Evolutionary conservation across 2,888 invertebrate genomes (phyloP).

Genomic region (Drosophila phalerata): DNA sequence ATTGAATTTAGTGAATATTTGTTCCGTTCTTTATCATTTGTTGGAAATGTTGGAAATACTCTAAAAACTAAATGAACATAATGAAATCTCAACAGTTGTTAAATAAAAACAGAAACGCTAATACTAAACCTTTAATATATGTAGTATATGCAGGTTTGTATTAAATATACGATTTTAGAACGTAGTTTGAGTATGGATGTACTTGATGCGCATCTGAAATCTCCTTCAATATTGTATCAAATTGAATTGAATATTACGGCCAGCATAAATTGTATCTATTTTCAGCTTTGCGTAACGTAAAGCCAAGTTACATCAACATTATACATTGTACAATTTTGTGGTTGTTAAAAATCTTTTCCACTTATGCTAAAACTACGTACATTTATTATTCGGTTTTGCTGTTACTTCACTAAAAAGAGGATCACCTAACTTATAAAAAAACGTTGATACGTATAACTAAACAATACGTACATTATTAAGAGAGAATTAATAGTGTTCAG

Average conservation of each 20-base stretch:
- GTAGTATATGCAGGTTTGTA: constrained; percentile 39
- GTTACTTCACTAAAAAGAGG: constrained; percentile 67
- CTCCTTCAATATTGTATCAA: constrained; percentile 29
- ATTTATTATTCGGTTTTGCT: constrained; percentile 70
- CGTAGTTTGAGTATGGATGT: constrained; percentile 30
- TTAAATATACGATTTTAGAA: constrained; percentile 29
- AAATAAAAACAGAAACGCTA: constrained; percentile 32
- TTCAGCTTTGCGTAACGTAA: constrained; percentile 48
- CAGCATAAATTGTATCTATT: constrained; percentile 43
- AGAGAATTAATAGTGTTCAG: constrained; percentile 62
- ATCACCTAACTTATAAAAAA: constrained; percentile 68
- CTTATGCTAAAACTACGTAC: constrained; percentile 63
- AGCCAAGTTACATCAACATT: constrained; percentile 55
- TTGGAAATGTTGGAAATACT: constrained; percentile 42
- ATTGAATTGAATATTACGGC: constrained; percentile 45
- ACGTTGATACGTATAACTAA: constrained; percentile 62
- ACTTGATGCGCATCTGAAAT: constrained; percentile 37
- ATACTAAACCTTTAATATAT: constrained; percentile 38
- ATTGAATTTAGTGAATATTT: constrained; percentile 21
- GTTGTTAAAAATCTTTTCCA: constrained; percentile 49
- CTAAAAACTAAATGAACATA: constrained; percentile 49
- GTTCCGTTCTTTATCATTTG: constrained; percentile 14
- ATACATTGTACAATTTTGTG: constrained; percentile 41
- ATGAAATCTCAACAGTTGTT: constrained; percentile 63
- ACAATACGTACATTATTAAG: constrained; percentile 66